Conservation (phyloP, 2,113 vertebrate species). For the Anguilla japonica region DNA sequence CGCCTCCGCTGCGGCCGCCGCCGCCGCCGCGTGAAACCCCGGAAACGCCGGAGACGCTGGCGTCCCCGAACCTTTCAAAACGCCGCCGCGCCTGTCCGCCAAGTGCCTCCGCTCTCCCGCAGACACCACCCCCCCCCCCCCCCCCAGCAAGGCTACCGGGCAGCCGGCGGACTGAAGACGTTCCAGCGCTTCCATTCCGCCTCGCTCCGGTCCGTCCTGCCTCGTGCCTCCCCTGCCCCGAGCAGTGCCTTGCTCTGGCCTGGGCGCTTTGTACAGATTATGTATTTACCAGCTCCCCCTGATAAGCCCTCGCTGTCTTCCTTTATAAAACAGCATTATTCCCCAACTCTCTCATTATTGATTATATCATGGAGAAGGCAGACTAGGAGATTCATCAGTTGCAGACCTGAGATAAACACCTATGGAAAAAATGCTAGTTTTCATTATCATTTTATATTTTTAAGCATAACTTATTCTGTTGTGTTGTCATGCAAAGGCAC, state of each 20-base stretch:
- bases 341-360: slow-evolving; percentile 34
- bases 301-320: slow-evolving; percentile 44
- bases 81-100: background rate
- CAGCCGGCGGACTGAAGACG: slow-evolving; percentile 58
- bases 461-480: background rate
- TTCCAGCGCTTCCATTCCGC: slow-evolving; percentile 60
- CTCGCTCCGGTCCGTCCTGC: slow-evolving; percentile 37
- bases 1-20: slow-evolving; percentile 58
- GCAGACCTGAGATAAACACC: background rate
- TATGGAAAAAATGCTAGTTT: slow-evolving; percentile 10
- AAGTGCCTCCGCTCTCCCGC: slow-evolving; percentile 20
- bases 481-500: background rate
- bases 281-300: slow-evolving; percentile 52
- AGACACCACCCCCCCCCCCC: slow-evolving; percentile 46
- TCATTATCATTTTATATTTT: background rate
- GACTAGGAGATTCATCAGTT: slow-evolving; percentile 28
- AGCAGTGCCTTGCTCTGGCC: slow-evolving; percentile 56
- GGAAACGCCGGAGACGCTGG: slow-evolving; percentile 40
- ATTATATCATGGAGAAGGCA: slow-evolving; percentile 51
- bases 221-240: slow-evolving; percentile 39
- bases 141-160: slow-evolving; percentile 61
- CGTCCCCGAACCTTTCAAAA: slow-evolving; percentile 43
- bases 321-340: slow-evolving; percentile 58
- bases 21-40: slow-evolving; percentile 59
- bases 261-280: slow-evolving; percentile 52